Percentiles rank a stretch among this genome's conserved stretches.
These are phyloP conservation scores for Gymnothorax javanicus DNA, from an alignment of 2,797 vertebrate genomes.

Conservation along the genomic window DNA sequence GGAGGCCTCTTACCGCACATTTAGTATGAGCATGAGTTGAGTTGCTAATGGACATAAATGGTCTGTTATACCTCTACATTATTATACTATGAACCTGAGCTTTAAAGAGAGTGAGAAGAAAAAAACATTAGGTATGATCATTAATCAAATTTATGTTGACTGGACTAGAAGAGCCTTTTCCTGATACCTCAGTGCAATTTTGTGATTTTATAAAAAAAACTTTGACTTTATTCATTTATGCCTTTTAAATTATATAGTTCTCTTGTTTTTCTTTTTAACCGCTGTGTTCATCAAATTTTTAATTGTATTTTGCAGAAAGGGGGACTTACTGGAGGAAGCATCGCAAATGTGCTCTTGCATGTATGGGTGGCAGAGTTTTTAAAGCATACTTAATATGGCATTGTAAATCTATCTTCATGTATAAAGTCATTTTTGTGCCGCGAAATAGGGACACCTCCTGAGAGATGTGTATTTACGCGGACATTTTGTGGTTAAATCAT, in stretches of 20 bases:
- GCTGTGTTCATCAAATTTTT: not conserved
- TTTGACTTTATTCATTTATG: slow-evolving; percentile 18
- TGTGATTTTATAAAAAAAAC: slow-evolving; percentile 9
- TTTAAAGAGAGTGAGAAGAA: slow-evolving; percentile 35
- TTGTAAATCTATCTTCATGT: not conserved
- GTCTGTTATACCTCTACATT: slow-evolving; percentile 47
- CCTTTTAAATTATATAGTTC: slow-evolving; percentile 9
- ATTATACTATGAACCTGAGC: slow-evolving; percentile 44
- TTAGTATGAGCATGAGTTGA: slow-evolving; percentile 60
- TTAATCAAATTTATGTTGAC: slow-evolving; percentile 32
- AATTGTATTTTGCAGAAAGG: slow-evolving; percentile 11
- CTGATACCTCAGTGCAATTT: slow-evolving; percentile 18
- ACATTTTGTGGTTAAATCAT: not conserved
- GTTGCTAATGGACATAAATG: slow-evolving; percentile 56
- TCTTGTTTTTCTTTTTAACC: slow-evolving; percentile 5
- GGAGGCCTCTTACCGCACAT: slow-evolving; percentile 57
- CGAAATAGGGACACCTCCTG: not conserved
- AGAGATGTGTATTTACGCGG: not conserved
- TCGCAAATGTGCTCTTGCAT: not conserved
- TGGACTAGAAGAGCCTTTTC: slow-evolving; percentile 19
- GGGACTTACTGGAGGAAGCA: not conserved
- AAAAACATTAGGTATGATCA: slow-evolving; percentile 14
- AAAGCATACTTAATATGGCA: not conserved
- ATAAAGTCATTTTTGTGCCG: not conserved
- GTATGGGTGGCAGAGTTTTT: not conserved